Evolutionary conservation across 2,113 vertebrate genomes (phyloP).

Genomic region (Eudorcas thomsonii): DNA sequence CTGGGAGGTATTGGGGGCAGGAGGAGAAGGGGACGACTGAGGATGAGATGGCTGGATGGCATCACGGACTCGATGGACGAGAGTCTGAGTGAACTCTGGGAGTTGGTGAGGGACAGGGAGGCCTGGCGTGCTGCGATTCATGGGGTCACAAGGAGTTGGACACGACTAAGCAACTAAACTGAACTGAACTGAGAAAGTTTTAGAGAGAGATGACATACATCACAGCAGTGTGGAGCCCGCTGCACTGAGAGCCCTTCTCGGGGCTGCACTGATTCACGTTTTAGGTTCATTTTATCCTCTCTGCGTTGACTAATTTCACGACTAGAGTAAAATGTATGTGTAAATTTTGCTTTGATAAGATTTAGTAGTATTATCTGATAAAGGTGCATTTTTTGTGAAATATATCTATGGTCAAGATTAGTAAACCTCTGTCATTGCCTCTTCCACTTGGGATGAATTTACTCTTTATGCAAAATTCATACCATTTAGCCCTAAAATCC

Average conservation of each 20-base stretch:
- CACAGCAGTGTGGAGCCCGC: rapidly evolving
- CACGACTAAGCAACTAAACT: no score
- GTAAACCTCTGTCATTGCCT: background rate
- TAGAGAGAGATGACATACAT: rapidly evolving
- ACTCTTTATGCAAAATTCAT: background rate
- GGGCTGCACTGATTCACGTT: background rate
- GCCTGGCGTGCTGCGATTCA: no score
- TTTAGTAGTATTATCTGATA: no score
- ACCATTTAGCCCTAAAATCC: background rate
- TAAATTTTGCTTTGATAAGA: background rate
- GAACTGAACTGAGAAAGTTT: no score
- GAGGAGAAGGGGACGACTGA: no score
- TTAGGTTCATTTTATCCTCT: background rate
- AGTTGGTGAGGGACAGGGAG: no score
- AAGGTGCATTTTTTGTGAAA: background rate
- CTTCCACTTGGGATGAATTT: background rate
- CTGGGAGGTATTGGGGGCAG: no score
- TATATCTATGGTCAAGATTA: background rate
- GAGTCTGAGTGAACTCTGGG: no score
- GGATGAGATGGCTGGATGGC: no score
- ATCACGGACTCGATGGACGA: rapidly evolving
- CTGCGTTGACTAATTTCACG: background rate
- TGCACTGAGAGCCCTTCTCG: rapidly evolving
- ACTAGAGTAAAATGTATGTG: background rate
- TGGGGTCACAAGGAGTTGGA: no score